Percentiles rank a stretch among this genome's conserved stretches.
Conservation (phyloP, 1,140 invertebrate genomes). For the Ctenoplectra terminalis region DNA sequence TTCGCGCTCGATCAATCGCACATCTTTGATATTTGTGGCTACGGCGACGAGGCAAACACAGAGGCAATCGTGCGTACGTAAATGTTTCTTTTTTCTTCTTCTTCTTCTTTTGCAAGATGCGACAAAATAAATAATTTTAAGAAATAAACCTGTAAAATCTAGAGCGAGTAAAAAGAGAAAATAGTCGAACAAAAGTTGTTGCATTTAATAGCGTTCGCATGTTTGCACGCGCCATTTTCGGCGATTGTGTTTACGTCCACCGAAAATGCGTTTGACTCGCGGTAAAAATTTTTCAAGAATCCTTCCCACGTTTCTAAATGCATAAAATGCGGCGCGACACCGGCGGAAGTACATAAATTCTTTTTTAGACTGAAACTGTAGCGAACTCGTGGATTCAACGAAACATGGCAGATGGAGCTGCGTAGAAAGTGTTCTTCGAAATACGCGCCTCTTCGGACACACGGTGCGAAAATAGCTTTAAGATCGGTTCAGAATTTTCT, state of each 20-base stretch:
- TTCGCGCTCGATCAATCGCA: conserved; percentile 17
- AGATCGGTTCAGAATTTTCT: background rate
- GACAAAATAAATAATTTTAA: conserved; percentile 49
- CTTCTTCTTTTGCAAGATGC: no score
- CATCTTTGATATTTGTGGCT: no score
- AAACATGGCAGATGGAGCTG: background rate
- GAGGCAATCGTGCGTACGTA: conserved; percentile 58
- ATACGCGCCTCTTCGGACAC: background rate
- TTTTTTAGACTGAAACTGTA: conserved; percentile 4
- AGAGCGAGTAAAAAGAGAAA: conserved; percentile 25
- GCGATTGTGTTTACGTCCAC: background rate
- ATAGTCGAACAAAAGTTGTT: conserved; percentile 13
- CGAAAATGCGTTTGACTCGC: background rate
- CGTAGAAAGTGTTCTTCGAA: background rate
- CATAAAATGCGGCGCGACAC: background rate
- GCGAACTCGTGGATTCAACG: background rate
- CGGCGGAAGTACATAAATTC: background rate
- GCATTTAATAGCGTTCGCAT: background rate
- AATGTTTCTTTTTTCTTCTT: conserved; percentile 21
- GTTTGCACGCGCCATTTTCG: background rate
- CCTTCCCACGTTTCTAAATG: background rate
- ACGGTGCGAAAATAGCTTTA: background rate
- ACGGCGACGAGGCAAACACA: conserved; percentile 44
- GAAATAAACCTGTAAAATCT: conserved; percentile 58
- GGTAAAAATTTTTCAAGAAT: background rate